Percentiles rank a stretch among this genome's conserved stretches.
These are phyloP conservation scores for Raphicerus campestris DNA, from an alignment of 2,113 vertebrate species.

Conservation along the genomic window DNA sequence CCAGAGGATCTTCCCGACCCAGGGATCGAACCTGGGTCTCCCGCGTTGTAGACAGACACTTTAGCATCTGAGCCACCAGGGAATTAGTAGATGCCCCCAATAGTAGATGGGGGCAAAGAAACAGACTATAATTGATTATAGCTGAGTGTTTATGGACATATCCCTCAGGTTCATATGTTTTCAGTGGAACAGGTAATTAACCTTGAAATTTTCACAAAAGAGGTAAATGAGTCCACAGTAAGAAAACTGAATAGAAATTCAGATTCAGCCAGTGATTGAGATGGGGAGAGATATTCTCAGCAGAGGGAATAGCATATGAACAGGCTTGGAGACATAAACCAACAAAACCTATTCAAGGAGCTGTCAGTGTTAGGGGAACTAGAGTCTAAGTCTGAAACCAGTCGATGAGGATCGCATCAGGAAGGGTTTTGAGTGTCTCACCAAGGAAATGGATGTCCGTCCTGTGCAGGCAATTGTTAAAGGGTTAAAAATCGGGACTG, in stretches of 20 bases:
- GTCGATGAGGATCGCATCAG: background rate
- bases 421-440: background rate
- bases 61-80: too few relatives aligned
- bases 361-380: too few relatives aligned
- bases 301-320: background rate
- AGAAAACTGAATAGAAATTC: background rate
- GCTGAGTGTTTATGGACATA: background rate
- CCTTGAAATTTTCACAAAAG: background rate
- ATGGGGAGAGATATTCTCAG: background rate
- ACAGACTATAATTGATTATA: background rate
- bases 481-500: background rate
- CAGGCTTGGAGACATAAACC: background rate
- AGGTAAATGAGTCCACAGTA: background rate
- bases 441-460: background rate
- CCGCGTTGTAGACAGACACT: too few relatives aligned
- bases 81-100: background rate
- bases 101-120: background rate
- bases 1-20: too few relatives aligned
- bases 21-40: too few relatives aligned
- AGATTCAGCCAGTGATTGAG: background rate
- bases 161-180: background rate
- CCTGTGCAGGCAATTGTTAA: background rate
- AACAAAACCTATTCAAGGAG: background rate
- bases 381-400: background rate
- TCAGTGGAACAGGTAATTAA: conserved; percentile 17